A percentile compares a stretch with the other conserved stretches of the same genome.
Evolutionary conservation across 2,113 vertebrate genomes (phyloP).

Genomic region (Bostrychus sinensis): DNA sequence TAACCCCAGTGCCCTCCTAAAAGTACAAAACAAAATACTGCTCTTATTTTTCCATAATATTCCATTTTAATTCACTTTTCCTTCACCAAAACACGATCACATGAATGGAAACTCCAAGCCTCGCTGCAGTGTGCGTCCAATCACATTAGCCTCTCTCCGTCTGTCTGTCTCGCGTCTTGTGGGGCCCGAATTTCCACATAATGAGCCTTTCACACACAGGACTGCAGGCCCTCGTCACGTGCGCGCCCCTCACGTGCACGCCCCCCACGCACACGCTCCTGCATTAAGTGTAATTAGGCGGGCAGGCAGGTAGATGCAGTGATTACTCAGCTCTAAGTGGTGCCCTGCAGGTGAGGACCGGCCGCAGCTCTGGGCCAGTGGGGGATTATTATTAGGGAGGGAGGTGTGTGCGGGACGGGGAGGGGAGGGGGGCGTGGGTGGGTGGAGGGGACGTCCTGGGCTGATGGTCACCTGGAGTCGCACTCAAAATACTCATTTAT

Average conservation of each 20-base stretch:
- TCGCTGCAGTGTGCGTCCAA: background rate
- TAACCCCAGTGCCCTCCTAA: too few species aligned
- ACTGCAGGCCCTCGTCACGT: slow-evolving; percentile 3
- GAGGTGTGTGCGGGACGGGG: slow-evolving; percentile 39
- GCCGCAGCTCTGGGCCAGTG: slow-evolving; percentile 69
- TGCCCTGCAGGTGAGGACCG: slow-evolving; percentile 72
- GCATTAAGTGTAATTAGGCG: slow-evolving; percentile 66
- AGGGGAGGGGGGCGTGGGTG: slow-evolving; percentile 28
- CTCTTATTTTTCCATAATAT: too few species aligned
- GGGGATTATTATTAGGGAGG: slow-evolving; percentile 63
- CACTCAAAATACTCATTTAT: slow-evolving; percentile 69
- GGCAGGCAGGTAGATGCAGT: slow-evolving; percentile 68
- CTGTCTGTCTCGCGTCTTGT: slow-evolving; percentile 62
- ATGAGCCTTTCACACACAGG: slow-evolving; percentile 38
- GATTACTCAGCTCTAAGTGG: slow-evolving; percentile 77
- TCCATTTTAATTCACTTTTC: background rate
- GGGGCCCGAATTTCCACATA: slow-evolving; percentile 68
- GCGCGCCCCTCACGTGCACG: slow-evolving; percentile 9
- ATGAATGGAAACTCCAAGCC: background rate
- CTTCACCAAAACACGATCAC: background rate
- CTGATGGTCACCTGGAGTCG: slow-evolving; percentile 65
- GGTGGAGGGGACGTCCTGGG: slow-evolving; percentile 28
- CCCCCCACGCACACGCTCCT: slow-evolving; percentile 21
- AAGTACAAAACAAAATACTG: too few species aligned
- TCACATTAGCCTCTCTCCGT: background rate